Base-by-base conservation (phyloP, 2,888 invertebrate species). In the Nemoura dubitans region DNA sequence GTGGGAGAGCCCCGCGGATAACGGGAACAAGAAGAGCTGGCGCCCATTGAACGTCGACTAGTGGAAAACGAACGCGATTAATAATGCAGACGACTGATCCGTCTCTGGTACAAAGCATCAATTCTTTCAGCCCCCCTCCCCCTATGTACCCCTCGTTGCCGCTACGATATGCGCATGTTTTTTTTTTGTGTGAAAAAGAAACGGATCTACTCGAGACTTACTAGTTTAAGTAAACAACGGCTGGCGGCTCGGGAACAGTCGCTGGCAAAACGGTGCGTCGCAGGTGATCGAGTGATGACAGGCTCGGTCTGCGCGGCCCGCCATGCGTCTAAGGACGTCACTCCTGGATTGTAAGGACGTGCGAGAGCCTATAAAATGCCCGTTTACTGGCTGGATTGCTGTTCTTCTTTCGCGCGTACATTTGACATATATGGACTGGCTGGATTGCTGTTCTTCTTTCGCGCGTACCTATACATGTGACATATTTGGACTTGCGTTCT, bases 91-190 rank as follows among this genome's bases (percentile, higher is more conserved):
- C 26, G 14, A 78, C 85, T 87, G 88, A 88, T 88, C 87, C 81
- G 86, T 76, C 85, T 83, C 84, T 59, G n/a, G 86, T 86, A 87
- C 87, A 87, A 87, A 87, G 85, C 87, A 87, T 87, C 87, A 87
- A 87, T 87, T 86, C 84, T 84, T 87, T 86, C 59, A 59, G 59
- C 36, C 42, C 78, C 84, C 76, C 84, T 76, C 28, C 26, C 14
- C 83, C 26, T 43, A 42, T 26, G 14, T 43, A 16, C 80, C 30
- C 81, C 81, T 81, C 16, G 59, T 21, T 21, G 16, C 81, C 81
- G 28, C 81, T 30, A 27, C n/a, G 30, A 28, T 30, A 30, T 29
- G 28, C 7, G 27, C n/a, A n/a, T n/a, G 30, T 83, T 43, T 83
- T n/a, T n/a, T n/a, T n/a, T n/a, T n/a, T n/a, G n/a, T n/a, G n/a